These are phyloP conservation scores for Syritta pipiens DNA, from an alignment of 2,888 invertebrate genomes.

Conservation along the genomic window DNA sequence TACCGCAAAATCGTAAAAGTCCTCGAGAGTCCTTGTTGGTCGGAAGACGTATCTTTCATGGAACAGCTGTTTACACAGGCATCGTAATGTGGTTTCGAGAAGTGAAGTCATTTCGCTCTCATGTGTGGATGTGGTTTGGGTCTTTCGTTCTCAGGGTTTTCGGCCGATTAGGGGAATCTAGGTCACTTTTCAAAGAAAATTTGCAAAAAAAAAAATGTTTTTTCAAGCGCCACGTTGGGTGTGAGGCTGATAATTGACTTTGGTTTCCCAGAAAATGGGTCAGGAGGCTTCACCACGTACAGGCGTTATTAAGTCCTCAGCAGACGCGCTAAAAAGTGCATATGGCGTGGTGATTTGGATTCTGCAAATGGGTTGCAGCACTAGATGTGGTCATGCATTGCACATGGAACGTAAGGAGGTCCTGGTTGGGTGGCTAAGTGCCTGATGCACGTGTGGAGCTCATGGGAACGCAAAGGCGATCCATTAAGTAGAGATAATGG, in stretches of 20 bases:
- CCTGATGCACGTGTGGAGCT: too few relatives aligned
- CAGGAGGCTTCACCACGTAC: background rate
- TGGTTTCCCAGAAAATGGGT: background rate
- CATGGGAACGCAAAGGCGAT: too few relatives aligned
- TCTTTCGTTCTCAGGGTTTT: too few relatives aligned
- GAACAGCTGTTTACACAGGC: too few relatives aligned
- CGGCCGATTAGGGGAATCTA: background rate
- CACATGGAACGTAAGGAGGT: too few relatives aligned
- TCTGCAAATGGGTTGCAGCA: background rate
- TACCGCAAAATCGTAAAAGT: conserved; percentile 3
- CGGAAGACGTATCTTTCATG: too few relatives aligned
- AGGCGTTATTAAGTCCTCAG: background rate
- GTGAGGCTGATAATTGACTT: too few relatives aligned
- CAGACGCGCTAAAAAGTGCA: background rate
- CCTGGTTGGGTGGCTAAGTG: too few relatives aligned
- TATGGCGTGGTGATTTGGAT: too few relatives aligned
- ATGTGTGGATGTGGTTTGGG: background rate
- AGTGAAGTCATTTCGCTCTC: conserved; percentile 3
- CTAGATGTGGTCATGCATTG: background rate
- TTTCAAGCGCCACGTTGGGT: background rate
- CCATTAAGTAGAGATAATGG: too few relatives aligned
- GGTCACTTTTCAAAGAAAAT: too few relatives aligned
- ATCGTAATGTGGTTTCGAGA: conserved; percentile 2
- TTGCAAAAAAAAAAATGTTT: too few relatives aligned
- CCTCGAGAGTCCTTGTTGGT: background rate